phyloP scores from a whole-genome alignment of 2,888 invertebrate species.

The Mythimna albipuncta region DNA sequence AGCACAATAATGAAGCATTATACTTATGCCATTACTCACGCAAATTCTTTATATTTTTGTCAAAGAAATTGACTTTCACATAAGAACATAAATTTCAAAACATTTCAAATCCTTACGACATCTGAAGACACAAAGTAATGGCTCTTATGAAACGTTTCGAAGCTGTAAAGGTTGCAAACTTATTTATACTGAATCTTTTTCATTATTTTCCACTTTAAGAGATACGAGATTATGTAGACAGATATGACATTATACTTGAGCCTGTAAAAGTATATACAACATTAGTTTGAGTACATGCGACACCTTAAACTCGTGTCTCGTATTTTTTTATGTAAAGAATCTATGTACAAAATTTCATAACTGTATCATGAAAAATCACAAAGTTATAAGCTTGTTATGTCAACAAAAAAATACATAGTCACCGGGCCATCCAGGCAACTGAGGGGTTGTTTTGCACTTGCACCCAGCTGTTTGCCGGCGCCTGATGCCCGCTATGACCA shows the following conservation, averaged over 20 bases:
- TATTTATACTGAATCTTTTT: conserved; percentile 73
- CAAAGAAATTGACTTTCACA: conserved; percentile 34
- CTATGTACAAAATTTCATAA: no score
- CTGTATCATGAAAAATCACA: no score
- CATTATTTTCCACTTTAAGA: conserved; percentile 70
- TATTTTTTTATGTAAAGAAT: no score
- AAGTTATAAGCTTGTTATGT: no score
- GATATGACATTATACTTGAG: conserved; percentile 51
- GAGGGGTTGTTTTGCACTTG: no score
- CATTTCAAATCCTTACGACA: conserved; percentile 41
- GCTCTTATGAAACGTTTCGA: conserved; percentile 47
- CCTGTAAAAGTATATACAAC: no score
- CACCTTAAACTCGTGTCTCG: no score
- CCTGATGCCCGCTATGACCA: no score
- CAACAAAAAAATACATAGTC: no score
- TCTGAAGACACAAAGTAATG: conserved; percentile 55
- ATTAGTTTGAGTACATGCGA: no score
- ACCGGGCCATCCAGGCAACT: no score
- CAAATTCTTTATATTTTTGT: conserved; percentile 9
- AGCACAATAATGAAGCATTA: background rate
- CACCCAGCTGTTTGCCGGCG: no score
- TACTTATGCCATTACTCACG: conserved; percentile 1
- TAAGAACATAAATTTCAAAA: conserved; percentile 46
- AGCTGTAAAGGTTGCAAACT: conserved; percentile 66
- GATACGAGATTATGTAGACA: conserved; percentile 45